These are phyloP conservation scores for Trididemnum clinides DNA, from an alignment of 23 tunicate genomes.

Conservation along the genomic window DNA sequence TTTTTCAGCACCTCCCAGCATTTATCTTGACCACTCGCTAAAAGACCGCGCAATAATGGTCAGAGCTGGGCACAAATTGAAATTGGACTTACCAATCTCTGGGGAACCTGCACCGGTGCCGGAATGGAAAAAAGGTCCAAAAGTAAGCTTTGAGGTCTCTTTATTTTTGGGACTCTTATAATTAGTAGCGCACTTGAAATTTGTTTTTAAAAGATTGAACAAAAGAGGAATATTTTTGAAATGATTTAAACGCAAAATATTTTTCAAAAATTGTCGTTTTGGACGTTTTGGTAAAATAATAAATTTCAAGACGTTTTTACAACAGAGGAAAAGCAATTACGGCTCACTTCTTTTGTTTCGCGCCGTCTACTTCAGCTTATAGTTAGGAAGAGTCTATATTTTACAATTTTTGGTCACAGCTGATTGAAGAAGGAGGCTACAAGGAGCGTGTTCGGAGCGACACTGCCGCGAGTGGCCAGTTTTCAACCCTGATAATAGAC, in stretches of 20 bases:
- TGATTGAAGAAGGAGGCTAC: slow-evolving; percentile 38
- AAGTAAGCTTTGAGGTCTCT: too few relatives aligned
- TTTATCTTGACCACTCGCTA: slow-evolving; percentile 68
- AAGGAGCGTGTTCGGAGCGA: slow-evolving; percentile 59
- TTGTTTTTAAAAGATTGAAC: too few relatives aligned
- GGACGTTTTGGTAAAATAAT: too few relatives aligned
- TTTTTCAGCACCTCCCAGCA: slow-evolving; percentile 76
- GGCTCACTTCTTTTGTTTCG: too few relatives aligned
- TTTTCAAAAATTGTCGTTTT: neutral
- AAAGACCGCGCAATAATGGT: slow-evolving; percentile 82
- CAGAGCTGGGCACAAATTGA: slow-evolving; percentile 85
- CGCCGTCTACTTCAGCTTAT: too few relatives aligned
- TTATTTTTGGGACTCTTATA: too few relatives aligned
- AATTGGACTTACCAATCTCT: slow-evolving; percentile 84
- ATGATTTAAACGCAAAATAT: too few relatives aligned
- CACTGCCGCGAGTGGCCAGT: slow-evolving; percentile 53
- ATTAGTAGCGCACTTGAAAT: too few relatives aligned
- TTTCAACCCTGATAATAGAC: slow-evolving; percentile 68
- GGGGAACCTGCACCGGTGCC: slow-evolving; percentile 94
- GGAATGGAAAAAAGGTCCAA: slow-evolving; percentile 92
- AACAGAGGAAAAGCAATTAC: too few relatives aligned
- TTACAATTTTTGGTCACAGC: slow-evolving; percentile 16
- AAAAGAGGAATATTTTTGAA: too few relatives aligned
- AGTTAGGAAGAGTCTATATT: too few relatives aligned
- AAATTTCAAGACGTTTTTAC: too few relatives aligned